These are phyloP conservation scores for Tupaia chinensis DNA, from an alignment of 2,113 vertebrate species.

Conservation along the genomic window DNA sequence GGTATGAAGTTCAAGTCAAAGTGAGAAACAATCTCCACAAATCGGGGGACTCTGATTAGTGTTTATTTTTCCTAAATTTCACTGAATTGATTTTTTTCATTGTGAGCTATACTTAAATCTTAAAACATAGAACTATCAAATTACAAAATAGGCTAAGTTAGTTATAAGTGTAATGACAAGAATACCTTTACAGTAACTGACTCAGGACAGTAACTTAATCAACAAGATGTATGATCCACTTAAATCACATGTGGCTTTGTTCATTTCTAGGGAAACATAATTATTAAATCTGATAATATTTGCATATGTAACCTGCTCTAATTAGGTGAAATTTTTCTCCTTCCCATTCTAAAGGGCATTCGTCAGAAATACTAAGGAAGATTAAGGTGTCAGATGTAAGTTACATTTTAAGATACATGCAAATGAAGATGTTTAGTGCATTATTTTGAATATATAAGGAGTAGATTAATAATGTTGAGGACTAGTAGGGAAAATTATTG, in stretches of 20 bases:
- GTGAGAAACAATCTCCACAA: not conserved
- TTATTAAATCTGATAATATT: constrained; percentile 82
- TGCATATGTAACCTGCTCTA: constrained; percentile 77
- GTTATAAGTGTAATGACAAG: constrained; percentile 51
- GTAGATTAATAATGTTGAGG: constrained; percentile 15
- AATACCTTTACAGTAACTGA: constrained; percentile 51
- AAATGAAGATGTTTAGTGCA: constrained; percentile 54
- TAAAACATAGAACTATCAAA: constrained; percentile 8
- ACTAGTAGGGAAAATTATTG: not conserved
- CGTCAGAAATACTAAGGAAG: constrained; percentile 72
- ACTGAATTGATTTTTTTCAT: not conserved
- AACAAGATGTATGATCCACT: constrained; percentile 52
- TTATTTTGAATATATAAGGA: constrained; percentile 69
- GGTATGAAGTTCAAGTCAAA: not conserved
- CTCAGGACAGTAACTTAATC: constrained; percentile 64
- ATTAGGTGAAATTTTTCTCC: constrained; percentile 70
- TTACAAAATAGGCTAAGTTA: not conserved
- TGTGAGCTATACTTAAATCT: not conserved
- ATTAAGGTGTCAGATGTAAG: constrained; percentile 73
- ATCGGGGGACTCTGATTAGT: not conserved
- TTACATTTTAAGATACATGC: constrained; percentile 30
- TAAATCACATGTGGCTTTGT: constrained; percentile 75
- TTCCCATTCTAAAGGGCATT: constrained; percentile 76
- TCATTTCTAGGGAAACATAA: constrained; percentile 73
- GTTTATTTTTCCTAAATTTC: constrained; percentile 28